Evolutionary conservation across 2,888 invertebrate genomes (phyloP).

Genomic region (Cheilosia vernalis): DNA sequence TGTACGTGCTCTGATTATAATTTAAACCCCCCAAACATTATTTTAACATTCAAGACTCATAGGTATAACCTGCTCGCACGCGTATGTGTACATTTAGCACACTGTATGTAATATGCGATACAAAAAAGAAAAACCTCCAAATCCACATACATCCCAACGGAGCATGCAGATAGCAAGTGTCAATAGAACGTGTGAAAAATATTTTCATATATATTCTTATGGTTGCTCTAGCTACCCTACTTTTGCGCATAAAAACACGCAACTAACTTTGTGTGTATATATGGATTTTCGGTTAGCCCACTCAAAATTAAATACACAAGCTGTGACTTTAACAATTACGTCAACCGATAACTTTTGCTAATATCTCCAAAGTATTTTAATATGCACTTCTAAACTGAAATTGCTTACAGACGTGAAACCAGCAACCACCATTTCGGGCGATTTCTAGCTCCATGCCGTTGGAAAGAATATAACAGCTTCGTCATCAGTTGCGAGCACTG

Average conservation of each 20-base stretch:
- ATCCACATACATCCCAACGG: constrained; percentile 21
- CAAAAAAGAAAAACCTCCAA: constrained; percentile 13
- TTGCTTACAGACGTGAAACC: constrained; percentile 26
- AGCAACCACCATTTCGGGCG: constrained; percentile 30
- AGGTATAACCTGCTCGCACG: constrained; percentile 8
- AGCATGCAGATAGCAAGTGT: constrained; percentile 31
- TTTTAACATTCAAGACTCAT: constrained; percentile 49
- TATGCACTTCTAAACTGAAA: constrained; percentile 10
- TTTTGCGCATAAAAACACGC: background rate
- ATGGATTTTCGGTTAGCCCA: constrained; percentile 3
- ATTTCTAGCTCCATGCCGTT: constrained; percentile 8
- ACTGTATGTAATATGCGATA: background rate
- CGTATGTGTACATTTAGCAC: constrained; percentile 12
- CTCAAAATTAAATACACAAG: constrained; percentile 23
- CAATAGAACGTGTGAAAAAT: constrained; percentile 52
- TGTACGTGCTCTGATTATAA: constrained; percentile 62
- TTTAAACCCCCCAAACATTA: constrained; percentile 33
- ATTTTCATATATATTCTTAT: background rate
- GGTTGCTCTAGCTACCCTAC: background rate
- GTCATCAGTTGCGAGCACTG: constrained; percentile 8
- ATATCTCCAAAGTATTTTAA: background rate
- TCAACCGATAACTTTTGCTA: constrained; percentile 18
- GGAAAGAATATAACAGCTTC: background rate
- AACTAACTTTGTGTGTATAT: background rate
- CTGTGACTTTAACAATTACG: constrained; percentile 36